These are phyloP conservation scores for Heliconius hermathena DNA, from an alignment of 1,140 invertebrate species.

Conservation along the genomic window DNA sequence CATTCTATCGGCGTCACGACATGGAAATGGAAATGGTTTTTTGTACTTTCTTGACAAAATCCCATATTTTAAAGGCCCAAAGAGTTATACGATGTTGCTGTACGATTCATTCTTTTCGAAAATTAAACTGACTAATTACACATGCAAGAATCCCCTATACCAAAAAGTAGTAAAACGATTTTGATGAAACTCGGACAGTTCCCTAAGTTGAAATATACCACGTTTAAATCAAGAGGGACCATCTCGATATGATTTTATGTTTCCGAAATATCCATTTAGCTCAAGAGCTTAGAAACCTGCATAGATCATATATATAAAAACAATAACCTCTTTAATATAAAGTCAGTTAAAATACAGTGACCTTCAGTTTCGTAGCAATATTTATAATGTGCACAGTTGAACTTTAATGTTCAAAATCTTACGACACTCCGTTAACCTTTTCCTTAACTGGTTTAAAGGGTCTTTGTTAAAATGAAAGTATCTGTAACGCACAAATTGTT, in stretches of 20 bases:
- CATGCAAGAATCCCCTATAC: too few relatives aligned
- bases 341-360: not conserved
- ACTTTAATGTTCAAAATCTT: not conserved
- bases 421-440: not conserved
- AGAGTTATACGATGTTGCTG: not conserved
- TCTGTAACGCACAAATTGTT: not conserved
- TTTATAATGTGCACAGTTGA: not conserved
- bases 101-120: too few relatives aligned
- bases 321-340: too few relatives aligned
- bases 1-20: not conserved
- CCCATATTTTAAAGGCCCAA: not conserved
- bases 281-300: too few relatives aligned
- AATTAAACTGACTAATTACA: too few relatives aligned
- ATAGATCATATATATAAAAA: too few relatives aligned
- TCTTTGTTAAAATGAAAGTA: not conserved
- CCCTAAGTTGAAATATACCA: too few relatives aligned
- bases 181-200: too few relatives aligned
- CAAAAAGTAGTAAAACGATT: too few relatives aligned
- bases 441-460: conserved; percentile 5
- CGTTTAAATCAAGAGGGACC: too few relatives aligned
- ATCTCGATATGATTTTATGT: too few relatives aligned
- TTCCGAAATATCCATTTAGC: too few relatives aligned
- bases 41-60: not conserved
- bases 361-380: not conserved
- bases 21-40: not conserved